These are phyloP conservation scores for Dasyprocta punctata DNA, from an alignment of 2,113 vertebrate species.

Conservation along the genomic window DNA sequence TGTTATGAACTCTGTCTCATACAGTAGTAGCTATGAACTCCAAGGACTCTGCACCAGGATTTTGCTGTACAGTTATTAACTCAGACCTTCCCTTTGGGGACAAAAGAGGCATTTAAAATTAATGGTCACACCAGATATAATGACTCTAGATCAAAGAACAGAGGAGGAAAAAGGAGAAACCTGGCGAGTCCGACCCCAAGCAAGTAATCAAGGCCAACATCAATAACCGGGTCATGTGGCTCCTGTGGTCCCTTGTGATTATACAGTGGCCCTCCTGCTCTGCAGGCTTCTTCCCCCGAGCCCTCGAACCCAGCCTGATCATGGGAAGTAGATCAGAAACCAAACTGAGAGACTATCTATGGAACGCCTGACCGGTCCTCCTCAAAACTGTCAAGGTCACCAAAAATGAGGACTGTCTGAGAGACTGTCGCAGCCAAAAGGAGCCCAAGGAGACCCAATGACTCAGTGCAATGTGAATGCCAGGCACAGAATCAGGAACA, in stretches of 20 bases:
- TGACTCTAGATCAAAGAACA: not conserved
- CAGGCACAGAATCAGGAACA: too few relatives aligned
- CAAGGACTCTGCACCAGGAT: not conserved
- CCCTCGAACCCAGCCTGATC: not conserved
- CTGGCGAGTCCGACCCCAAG: not conserved
- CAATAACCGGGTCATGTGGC: not conserved
- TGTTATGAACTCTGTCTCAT: not conserved
- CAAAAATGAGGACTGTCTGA: not conserved
- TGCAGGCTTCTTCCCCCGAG: not conserved
- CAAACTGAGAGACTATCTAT: not conserved
- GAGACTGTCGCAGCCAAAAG: not conserved
- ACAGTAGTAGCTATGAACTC: not conserved
- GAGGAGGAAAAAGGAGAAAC: not conserved
- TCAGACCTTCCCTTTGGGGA: not conserved
- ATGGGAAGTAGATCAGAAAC: not conserved
- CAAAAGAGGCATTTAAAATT: not conserved
- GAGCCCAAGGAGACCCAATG: not conserved
- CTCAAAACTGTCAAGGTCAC: not conserved
- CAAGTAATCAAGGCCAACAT: not conserved
- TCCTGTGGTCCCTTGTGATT: not conserved
- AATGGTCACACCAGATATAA: not conserved
- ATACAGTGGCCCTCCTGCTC: not conserved
- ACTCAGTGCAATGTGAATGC: not conserved
- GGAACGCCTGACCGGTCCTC: not conserved
- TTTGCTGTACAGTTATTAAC: not conserved